phyloP scores from a whole-genome alignment of 2,888 invertebrate species.

The Mechanitis messenoides region DNA sequence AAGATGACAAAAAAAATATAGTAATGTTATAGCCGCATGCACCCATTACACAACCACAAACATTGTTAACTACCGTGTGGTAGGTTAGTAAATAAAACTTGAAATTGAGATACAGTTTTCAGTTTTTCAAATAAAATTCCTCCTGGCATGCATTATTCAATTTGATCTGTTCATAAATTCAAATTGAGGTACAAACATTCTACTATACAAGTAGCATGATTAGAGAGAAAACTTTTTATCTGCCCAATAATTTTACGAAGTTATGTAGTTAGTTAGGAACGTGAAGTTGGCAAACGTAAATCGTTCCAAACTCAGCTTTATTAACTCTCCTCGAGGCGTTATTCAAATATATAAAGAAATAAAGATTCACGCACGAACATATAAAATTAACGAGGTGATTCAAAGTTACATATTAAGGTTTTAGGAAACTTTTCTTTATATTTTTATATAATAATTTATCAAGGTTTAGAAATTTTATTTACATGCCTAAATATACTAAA shows the following conservation, averaged over 20 bases:
- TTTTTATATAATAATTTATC: no score
- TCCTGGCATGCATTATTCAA: neutral
- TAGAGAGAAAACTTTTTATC: slow-evolving; percentile 3
- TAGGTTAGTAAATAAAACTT: no score
- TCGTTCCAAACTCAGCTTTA: neutral
- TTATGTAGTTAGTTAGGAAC: neutral
- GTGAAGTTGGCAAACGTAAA: slow-evolving; percentile 4
- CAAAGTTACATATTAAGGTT: neutral
- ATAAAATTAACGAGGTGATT: slow-evolving; percentile 15
- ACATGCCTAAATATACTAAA: no score
- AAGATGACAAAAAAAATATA: no score
- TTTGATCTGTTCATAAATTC: neutral
- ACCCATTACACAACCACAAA: no score
- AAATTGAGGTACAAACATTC: neutral
- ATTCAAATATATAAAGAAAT: slow-evolving; percentile 12
- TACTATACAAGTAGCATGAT: neutral
- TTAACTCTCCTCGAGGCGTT: slow-evolving; percentile 1
- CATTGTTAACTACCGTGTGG: no score
- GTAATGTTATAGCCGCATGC: no score
- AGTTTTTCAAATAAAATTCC: neutral
- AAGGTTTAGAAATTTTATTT: no score
- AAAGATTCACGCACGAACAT: slow-evolving; percentile 16
- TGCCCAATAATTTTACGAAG: slow-evolving; percentile 2
- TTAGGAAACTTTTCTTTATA: no score
- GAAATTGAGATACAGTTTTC: no score